Conservation (phyloP, 1,140 invertebrate genomes). For the Pogonomyrmex barbatus region DNA sequence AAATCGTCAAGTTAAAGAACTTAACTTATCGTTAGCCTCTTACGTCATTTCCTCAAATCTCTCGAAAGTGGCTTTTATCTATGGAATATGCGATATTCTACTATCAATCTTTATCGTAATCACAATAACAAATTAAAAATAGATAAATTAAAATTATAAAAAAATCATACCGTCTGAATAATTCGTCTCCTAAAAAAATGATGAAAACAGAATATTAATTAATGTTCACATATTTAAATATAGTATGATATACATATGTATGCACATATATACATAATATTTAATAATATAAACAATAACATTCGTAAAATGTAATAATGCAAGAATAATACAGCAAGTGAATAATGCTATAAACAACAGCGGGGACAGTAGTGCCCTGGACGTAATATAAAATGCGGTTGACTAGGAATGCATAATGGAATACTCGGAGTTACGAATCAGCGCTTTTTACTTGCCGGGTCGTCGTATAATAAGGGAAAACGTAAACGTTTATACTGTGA, state of each 20-base stretch:
- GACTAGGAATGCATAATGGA: slow-evolving; percentile 49
- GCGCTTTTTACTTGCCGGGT: slow-evolving; percentile 51
- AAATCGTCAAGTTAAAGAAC: not conserved
- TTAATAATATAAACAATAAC: slow-evolving; percentile 17
- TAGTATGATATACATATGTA: not conserved
- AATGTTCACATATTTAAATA: not conserved
- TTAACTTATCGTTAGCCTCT: slow-evolving; percentile 15
- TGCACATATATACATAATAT: no score
- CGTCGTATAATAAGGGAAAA: slow-evolving; percentile 43
- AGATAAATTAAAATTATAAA: not conserved
- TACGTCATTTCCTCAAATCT: not conserved
- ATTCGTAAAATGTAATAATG: slow-evolving; percentile 32
- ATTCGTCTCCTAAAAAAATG: not conserved
- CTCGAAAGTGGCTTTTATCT: not conserved
- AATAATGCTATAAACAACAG: slow-evolving; percentile 31
- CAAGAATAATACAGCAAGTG: slow-evolving; percentile 21
- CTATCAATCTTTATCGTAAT: not conserved
- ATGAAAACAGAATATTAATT: not conserved
- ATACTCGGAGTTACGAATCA: slow-evolving; percentile 30
- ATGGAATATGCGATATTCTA: not conserved
- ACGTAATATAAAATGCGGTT: slow-evolving; percentile 11
- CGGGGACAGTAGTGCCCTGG: slow-evolving; percentile 7
- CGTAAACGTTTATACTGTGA: slow-evolving; percentile 52
- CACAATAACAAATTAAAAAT: not conserved
- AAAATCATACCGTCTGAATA: not conserved